A percentile compares a stretch with the other conserved stretches of the same genome.
Conservation (phyloP, 2,113 vertebrate species). For the mouse (Mus musculus) region GRCm39 chr9:40132501-40133000, state of each 20-base stretch:
- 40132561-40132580: not conserved
- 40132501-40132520: not conserved
- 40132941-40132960: not conserved
- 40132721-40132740: not conserved
- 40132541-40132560: not conserved
- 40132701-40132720: not conserved
- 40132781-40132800: not conserved
- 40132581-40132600: not conserved
- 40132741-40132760: not conserved
- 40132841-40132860: not conserved
- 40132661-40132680: not conserved
- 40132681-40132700: not conserved
- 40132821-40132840: not conserved
- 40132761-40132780: not conserved
- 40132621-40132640: not conserved
- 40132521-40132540: not conserved
- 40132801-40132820: not conserved
- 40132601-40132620: not conserved
- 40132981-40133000: not conserved
- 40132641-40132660: not conserved
- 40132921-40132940: not conserved
- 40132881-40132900: not conserved
- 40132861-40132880: not conserved
- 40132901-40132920: not conserved
- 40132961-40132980: not conserved